phyloP scores from a whole-genome alignment of 2,888 invertebrate genomes.

The Rhorus exstirpatorius region DNA sequence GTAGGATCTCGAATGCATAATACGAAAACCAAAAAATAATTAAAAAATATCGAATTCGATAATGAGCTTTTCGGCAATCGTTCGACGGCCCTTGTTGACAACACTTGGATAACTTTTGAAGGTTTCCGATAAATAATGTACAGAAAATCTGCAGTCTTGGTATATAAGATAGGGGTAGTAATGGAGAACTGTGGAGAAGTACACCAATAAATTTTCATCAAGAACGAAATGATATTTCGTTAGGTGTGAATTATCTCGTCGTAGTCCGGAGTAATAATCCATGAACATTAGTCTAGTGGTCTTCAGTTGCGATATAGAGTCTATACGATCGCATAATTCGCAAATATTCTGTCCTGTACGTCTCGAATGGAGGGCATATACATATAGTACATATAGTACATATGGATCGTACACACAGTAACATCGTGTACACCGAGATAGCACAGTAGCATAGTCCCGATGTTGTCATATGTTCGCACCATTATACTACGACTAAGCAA shows the following conservation, averaged over 20 bases:
- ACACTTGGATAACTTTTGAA: too few species aligned
- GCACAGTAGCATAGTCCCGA: constrained; percentile 4
- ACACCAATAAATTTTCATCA: too few species aligned
- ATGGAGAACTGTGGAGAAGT: too few species aligned
- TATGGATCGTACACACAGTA: constrained; percentile 9
- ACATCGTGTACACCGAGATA: constrained; percentile 9
- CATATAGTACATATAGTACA: constrained; percentile 5
- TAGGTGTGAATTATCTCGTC: constrained; percentile 12
- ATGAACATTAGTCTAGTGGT: background rate
- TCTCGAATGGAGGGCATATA: background rate
- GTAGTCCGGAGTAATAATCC: constrained; percentile 2
- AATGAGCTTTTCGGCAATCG: too few species aligned
- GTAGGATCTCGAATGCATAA: background rate
- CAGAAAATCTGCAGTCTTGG: too few species aligned
- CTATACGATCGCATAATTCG: background rate
- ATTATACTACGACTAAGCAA: constrained; percentile 38
- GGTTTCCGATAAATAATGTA: too few species aligned
- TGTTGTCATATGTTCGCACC: constrained; percentile 26
- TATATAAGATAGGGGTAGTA: too few species aligned
- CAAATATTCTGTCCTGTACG: constrained; percentile 7
- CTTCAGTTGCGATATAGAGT: constrained; percentile 1
- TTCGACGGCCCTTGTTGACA: too few species aligned
- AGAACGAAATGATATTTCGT: background rate
- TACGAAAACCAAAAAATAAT: background rate
- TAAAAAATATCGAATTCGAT: background rate